Conservation (phyloP, 2,888 invertebrate genomes). For the Agonopterix alstromeriana region DNA sequence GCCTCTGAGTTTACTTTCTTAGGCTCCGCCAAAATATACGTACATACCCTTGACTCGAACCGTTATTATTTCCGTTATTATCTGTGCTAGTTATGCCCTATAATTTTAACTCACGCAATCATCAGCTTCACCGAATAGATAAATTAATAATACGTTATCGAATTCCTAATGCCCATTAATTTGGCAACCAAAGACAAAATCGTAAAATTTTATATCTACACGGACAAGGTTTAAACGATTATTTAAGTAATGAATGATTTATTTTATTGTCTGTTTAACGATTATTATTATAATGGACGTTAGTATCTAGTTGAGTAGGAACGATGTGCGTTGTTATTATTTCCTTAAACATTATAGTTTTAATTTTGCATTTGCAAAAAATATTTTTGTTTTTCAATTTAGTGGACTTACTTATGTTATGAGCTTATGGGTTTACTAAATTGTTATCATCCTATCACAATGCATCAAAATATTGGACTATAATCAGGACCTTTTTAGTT, state of each 20-base stretch:
- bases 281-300: slow-evolving; percentile 26
- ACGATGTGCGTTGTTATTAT: no score
- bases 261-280: slow-evolving; percentile 44
- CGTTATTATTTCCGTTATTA: slow-evolving; percentile 13
- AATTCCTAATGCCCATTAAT: slow-evolving; percentile 35
- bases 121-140: background rate
- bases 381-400: no score
- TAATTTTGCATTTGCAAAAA: no score
- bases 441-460: no score
- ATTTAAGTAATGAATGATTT: slow-evolving; percentile 46
- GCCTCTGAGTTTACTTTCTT: slow-evolving; percentile 29
- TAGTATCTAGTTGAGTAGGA: slow-evolving; percentile 22
- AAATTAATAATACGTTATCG: slow-evolving; percentile 23
- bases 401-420: no score
- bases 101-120: slow-evolving; percentile 7
- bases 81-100: slow-evolving; percentile 15
- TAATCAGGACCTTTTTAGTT: no score
- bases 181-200: slow-evolving; percentile 40
- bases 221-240: slow-evolving; percentile 37
- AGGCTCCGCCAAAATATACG: slow-evolving; percentile 15
- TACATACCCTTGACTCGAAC: slow-evolving; percentile 17
- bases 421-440: no score
- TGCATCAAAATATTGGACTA: no score
- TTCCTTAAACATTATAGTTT: no score
- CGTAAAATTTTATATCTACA: slow-evolving; percentile 44